Conservation (phyloP, 2,888 invertebrate genomes). For the Euproctis similis region DNA sequence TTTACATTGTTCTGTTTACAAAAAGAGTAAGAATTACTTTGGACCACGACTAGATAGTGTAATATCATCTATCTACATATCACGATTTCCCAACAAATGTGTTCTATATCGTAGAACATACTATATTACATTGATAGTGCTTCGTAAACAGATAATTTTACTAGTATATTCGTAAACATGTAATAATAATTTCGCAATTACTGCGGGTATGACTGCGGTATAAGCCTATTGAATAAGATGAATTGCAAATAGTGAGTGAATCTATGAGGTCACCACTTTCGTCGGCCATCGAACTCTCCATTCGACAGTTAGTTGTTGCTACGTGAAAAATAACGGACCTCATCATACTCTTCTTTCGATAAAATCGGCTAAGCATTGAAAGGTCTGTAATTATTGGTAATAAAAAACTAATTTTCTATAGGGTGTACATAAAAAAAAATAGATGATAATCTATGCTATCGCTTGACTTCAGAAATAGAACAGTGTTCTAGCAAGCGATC, state of each 20-base stretch:
- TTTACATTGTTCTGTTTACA: conserved; percentile 12
- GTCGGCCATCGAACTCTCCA: conserved; percentile 62
- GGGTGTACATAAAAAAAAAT: too few species aligned
- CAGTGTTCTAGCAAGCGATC: too few species aligned
- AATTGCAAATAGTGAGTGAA: conserved; percentile 63
- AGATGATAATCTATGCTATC: background rate
- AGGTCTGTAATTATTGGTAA: too few species aligned
- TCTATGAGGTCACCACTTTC: conserved; percentile 65
- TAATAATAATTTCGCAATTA: conserved; percentile 29
- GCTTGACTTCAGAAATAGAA: too few species aligned
- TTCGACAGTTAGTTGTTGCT: conserved; percentile 50
- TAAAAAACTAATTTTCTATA: too few species aligned
- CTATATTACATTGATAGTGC: background rate
- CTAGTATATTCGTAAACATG: too few species aligned
- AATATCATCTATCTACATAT: conserved; percentile 4
- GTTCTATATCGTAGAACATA: background rate
- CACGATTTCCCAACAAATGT: conserved; percentile 12
- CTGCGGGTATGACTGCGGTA: conserved; percentile 35
- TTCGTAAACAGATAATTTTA: too few species aligned
- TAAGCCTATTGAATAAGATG: conserved; percentile 56
- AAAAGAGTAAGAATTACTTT: conserved; percentile 6
- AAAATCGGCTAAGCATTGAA: too few species aligned
- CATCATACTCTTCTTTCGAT: conserved; percentile 44
- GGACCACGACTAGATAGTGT: conserved; percentile 7
- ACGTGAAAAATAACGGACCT: conserved; percentile 58